Evolutionary conservation across 2,888 invertebrate genomes (phyloP).

Genomic region (Tiliacea aurago): DNA sequence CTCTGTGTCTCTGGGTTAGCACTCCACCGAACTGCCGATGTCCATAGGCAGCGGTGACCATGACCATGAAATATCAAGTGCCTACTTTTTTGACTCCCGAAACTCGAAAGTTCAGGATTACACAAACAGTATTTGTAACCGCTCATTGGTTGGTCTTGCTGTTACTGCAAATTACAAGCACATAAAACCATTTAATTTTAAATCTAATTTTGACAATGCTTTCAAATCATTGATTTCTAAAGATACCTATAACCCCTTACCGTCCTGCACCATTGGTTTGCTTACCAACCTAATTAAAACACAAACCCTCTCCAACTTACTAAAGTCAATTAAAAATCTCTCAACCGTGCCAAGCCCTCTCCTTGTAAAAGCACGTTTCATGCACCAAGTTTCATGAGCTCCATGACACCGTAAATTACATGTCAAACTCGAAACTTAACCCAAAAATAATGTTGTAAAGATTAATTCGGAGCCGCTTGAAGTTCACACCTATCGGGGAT

Average conservation of each 20-base stretch:
- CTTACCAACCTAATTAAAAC: background rate
- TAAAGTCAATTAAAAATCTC: constrained; percentile 34
- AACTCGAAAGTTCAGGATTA: no score
- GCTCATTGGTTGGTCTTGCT: no score
- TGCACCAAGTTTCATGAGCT: constrained; percentile 35
- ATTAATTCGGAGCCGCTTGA: constrained; percentile 61
- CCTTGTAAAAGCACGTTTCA: constrained; percentile 39
- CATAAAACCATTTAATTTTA: background rate
- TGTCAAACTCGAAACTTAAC: constrained; percentile 66
- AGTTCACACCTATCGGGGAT: constrained; percentile 73
- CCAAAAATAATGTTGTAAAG: constrained; percentile 65
- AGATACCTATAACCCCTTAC: background rate
- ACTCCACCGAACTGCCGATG: no score
- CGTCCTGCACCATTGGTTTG: background rate
- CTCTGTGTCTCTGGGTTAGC: no score
- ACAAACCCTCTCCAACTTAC: background rate
- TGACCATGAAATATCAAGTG: no score
- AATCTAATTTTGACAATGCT: background rate
- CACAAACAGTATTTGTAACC: no score
- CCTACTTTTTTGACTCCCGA: no score
- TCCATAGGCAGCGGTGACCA: no score
- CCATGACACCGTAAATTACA: constrained; percentile 64
- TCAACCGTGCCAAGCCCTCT: background rate
- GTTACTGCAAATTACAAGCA: no score
- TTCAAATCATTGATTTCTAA: background rate